phyloP scores from a whole-genome alignment of 2,797 vertebrate genomes.

The Cryptoprocta ferox region DNA sequence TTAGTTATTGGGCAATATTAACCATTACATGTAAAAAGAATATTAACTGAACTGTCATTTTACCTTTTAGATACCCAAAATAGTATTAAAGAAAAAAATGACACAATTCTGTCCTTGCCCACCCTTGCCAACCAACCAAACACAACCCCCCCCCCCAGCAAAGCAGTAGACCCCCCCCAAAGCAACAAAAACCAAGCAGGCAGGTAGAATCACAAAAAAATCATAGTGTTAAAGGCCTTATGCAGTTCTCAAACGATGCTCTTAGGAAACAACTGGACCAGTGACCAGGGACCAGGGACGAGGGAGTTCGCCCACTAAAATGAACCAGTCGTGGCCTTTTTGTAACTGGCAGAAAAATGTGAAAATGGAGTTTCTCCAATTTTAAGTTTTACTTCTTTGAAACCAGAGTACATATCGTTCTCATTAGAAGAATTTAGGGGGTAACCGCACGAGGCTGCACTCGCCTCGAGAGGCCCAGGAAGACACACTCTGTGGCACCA shows the following conservation, averaged over 20 bases:
- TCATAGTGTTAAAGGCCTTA: background rate
- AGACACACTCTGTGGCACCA: background rate
- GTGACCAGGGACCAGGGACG: background rate
- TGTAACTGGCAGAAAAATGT: background rate
- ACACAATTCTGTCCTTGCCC: background rate
- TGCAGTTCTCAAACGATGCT: background rate
- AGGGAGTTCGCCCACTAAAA: background rate
- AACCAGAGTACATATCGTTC: background rate
- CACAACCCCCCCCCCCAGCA: background rate
- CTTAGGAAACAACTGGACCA: background rate
- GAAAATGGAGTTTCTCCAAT: background rate
- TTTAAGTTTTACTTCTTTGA: constrained; percentile 18
- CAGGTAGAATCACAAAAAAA: background rate
- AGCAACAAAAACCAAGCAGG: background rate
- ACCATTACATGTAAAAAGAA: background rate
- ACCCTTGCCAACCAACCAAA: background rate
- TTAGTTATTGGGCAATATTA: background rate
- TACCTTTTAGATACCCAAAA: background rate
- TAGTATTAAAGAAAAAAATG: background rate
- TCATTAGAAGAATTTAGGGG: background rate
- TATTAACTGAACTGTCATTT: background rate
- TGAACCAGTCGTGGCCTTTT: background rate
- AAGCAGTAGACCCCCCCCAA: background rate
- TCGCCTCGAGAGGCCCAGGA: background rate
- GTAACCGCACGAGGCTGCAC: background rate